Percentiles rank a stretch among this genome's conserved stretches.
Evolutionary conservation across 2,797 vertebrate genomes (phyloP).

Genomic region (Rhyacichthys aspro): DNA sequence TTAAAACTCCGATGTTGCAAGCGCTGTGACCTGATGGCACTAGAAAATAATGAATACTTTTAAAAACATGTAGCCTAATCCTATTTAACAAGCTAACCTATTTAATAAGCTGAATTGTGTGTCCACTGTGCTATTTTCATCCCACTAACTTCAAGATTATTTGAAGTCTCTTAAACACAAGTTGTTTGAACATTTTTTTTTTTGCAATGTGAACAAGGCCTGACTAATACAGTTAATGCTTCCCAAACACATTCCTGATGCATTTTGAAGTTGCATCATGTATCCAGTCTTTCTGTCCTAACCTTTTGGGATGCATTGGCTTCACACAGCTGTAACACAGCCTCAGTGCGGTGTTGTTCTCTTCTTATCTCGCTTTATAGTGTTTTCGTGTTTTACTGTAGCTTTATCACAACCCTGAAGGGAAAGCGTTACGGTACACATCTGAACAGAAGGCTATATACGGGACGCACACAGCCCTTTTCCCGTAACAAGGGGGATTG

Average conservation of each 20-base stretch:
- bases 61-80: too few relatives aligned
- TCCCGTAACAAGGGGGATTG: constrained; percentile 52
- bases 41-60: too few relatives aligned
- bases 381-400: neutral
- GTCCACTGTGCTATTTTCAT: too few relatives aligned
- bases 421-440: constrained; percentile 10
- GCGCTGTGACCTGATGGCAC: too few relatives aligned
- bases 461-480: constrained; percentile 20
- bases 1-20: too few relatives aligned
- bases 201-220: too few relatives aligned
- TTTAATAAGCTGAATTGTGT: too few relatives aligned
- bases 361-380: neutral
- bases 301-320: neutral
- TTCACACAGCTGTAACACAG: neutral
- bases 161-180: too few relatives aligned
- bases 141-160: too few relatives aligned
- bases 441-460: neutral
- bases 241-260: neutral
- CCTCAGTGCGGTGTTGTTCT: neutral
- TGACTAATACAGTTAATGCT: too few relatives aligned
- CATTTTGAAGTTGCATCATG: neutral
- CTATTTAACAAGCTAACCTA: too few relatives aligned
- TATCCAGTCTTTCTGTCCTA: neutral
- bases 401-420: neutral
- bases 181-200: too few relatives aligned